Base-by-base conservation (phyloP, 2,888 invertebrate species). In the Melinaea marsaeus region DNA sequence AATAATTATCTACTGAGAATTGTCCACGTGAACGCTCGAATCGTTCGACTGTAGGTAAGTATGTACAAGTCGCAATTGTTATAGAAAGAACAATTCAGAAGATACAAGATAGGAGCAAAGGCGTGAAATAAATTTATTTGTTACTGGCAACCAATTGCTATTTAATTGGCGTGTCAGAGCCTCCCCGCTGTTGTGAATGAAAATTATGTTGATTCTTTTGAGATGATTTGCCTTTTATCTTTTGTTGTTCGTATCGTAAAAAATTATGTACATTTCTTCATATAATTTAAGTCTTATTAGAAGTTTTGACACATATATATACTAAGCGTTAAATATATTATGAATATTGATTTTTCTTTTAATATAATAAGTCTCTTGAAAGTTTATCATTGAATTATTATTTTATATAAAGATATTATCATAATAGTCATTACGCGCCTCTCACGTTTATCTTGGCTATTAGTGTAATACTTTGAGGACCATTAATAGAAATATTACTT, bases 51-150 rank as follows among this genome's bases (percentile, higher is more conserved):
- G 76, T 76, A 75, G 77, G 80, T 76, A 78, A 83, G 84, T 79
- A 83, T 78, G 77, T 76, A 51, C 78, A 75, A 80, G 75, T 75
- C 71, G 78, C 81, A 77, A 81, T 83, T 84, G 83, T 85, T 84
- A 79, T 78, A 79, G 76, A 81, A 84, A 83, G 81, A 84, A 88
- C 84, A 86, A 85, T 86, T 76, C 81, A 73, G 73, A 69, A 74
- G 84, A 88, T 88, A 84, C 84, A 87, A 86, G 87, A 88, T 87
- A 85, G 85, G 79, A 75, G 79, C 73, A 79, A 79, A 73, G 75
- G 83, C 80, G 83, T 76, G 78, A 84, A 87, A 84, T 85, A 85
- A 82, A 84, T 86, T 83, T 82, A 81, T 80, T 81, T 83, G 81
- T 82, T 77, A 76, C 74, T 75, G 75, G 73, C 76, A 77, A 81